These are phyloP conservation scores for Calypte anna DNA, from an alignment of 2,113 vertebrate genomes.

Conservation along the genomic window DNA sequence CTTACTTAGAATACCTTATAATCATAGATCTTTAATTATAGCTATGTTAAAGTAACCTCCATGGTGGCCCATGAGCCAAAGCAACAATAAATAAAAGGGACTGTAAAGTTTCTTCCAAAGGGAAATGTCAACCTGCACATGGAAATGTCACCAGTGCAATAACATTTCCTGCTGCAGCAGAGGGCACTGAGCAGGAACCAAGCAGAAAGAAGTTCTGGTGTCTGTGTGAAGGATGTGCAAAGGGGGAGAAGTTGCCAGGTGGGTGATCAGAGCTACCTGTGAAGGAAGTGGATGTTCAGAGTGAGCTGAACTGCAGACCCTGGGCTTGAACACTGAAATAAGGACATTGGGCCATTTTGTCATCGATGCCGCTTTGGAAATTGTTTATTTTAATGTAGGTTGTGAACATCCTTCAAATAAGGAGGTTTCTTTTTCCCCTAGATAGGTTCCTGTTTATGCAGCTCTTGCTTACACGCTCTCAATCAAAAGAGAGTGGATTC, in stretches of 20 bases:
- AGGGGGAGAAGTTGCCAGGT: neutral
- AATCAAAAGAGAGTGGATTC: neutral
- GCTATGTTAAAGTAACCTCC: slow-evolving; percentile 48
- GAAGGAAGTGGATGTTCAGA: neutral
- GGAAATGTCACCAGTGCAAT: slow-evolving; percentile 56
- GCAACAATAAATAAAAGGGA: slow-evolving; percentile 57
- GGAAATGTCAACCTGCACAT: slow-evolving; percentile 56
- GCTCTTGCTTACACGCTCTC: neutral
- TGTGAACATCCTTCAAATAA: neutral
- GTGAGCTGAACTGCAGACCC: rapidly evolving
- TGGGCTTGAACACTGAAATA: rapidly evolving
- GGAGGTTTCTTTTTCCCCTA: neutral
- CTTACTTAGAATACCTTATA: slow-evolving; percentile 30
- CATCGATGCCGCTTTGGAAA: rapidly evolving
- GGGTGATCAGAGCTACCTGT: neutral
- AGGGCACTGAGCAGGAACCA: neutral
- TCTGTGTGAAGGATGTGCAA: neutral
- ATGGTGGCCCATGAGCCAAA: neutral
- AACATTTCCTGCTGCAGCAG: neutral
- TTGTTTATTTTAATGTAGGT: neutral
- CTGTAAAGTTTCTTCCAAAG: slow-evolving; percentile 36
- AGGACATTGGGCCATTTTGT: rapidly evolving
- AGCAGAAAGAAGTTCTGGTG: neutral
- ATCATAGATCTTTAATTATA: slow-evolving; percentile 55
- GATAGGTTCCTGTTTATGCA: neutral